Evolutionary conservation across 2,113 vertebrate species (phyloP).

Genomic region (Marmota flaviventris): DNA sequence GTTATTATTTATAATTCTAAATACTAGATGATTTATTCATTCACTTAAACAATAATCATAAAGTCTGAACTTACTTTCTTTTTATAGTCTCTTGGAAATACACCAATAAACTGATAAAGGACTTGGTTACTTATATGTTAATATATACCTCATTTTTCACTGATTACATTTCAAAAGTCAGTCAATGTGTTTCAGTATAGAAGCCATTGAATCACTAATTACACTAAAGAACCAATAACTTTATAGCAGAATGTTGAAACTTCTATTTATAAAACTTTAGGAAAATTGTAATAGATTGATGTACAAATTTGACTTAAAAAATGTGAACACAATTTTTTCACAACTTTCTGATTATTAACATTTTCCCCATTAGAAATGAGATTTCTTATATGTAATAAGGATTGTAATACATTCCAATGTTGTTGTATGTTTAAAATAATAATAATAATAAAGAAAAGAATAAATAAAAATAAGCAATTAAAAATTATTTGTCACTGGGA

Average conservation of each 20-base stretch:
- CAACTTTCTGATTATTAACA: too few relatives aligned
- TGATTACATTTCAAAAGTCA: constrained; percentile 15
- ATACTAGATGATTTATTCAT: not conserved
- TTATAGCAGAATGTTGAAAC: not conserved
- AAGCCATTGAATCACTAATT: not conserved
- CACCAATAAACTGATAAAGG: not conserved
- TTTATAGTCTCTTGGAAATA: not conserved
- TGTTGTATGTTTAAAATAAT: too few relatives aligned
- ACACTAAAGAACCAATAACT: not conserved
- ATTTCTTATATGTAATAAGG: not conserved
- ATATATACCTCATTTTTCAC: not conserved
- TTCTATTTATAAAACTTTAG: not conserved
- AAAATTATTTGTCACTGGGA: not conserved
- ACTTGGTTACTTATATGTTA: not conserved
- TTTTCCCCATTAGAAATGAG: not conserved
- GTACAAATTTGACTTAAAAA: not conserved
- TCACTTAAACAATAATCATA: not conserved
- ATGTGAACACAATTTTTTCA: too few relatives aligned
- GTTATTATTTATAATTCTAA: not conserved
- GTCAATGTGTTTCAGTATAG: not conserved
- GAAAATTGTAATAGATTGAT: not conserved
- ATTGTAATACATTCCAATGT: too few relatives aligned
- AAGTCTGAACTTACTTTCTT: not conserved
- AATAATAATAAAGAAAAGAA: too few relatives aligned
- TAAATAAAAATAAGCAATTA: too few relatives aligned